Percentiles rank a stretch among this genome's conserved stretches.
Conservation (phyloP, 2,113 vertebrate species). For the Phainopepla nitens region DNA sequence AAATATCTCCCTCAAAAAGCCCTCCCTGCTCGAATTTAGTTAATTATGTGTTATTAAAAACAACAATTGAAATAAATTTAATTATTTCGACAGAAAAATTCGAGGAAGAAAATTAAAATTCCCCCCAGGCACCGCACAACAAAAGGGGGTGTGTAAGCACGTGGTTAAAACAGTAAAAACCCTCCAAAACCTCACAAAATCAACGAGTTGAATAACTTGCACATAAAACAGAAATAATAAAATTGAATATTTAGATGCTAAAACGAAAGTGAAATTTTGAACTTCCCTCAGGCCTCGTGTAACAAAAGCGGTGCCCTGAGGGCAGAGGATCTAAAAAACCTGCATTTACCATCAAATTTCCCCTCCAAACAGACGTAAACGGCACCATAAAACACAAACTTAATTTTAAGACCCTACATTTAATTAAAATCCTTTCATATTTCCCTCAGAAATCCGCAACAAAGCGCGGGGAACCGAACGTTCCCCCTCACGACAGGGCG, state of each 20-base stretch:
- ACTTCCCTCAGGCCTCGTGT: background rate
- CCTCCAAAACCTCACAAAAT: fast-evolving
- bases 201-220: fast-evolving
- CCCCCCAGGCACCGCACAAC: background rate
- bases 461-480: fast-evolving
- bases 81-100: fast-evolving
- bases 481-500: background rate
- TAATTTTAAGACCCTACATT: fast-evolving
- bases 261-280: fast-evolving
- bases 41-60: fast-evolving
- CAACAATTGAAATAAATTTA: fast-evolving
- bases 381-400: fast-evolving
- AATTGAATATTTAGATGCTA: fast-evolving
- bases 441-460: background rate
- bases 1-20: background rate
- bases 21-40: fast-evolving
- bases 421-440: fast-evolving
- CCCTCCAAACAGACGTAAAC: fast-evolving
- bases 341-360: fast-evolving
- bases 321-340: fast-evolving
- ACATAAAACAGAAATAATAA: fast-evolving
- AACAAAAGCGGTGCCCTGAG: fast-evolving
- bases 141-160: background rate
- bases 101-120: fast-evolving
- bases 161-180: fast-evolving